Conservation (phyloP, 2,888 invertebrate species). For the Scelioninae gen. 1 region DNA sequence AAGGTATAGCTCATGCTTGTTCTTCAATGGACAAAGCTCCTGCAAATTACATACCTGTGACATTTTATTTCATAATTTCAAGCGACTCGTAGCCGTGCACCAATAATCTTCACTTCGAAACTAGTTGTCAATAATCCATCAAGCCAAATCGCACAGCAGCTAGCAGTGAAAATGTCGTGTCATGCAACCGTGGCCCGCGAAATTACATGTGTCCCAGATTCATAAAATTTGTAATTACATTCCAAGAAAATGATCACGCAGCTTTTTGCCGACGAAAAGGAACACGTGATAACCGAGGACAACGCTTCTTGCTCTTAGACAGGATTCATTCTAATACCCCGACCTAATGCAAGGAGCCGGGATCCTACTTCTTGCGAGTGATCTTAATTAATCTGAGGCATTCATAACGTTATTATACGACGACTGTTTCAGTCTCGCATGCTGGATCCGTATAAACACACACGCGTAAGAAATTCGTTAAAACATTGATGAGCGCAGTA, state of each 20-base stretch:
- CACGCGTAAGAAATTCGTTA: constrained; percentile 74
- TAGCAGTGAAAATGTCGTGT: not conserved
- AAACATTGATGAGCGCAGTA: constrained; percentile 77
- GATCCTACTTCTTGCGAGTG: constrained; percentile 44
- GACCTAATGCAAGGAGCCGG: not conserved
- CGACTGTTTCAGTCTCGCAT: constrained; percentile 54
- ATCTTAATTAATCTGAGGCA: constrained; percentile 60
- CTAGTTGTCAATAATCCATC: constrained; percentile 29
- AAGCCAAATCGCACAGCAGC: constrained; percentile 2
- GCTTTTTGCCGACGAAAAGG: not conserved
- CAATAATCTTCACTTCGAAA: constrained; percentile 16
- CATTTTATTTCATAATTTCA: constrained; percentile 26
- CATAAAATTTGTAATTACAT: not conserved
- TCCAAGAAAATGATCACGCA: not conserved
- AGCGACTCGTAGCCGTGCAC: constrained; percentile 14
- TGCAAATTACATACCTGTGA: constrained; percentile 27
- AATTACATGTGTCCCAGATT: constrained; percentile 13
- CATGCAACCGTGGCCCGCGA: not conserved
- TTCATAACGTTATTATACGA: constrained; percentile 57
- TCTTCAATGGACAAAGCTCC: constrained; percentile 3
- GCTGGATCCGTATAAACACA: constrained; percentile 62
- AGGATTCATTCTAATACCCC: no score
- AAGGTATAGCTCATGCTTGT: not conserved
- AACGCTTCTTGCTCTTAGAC: no score
- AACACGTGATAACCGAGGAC: no score